These are phyloP conservation scores for Bombylius discolor DNA, from an alignment of 2,888 invertebrate species.

Conservation along the genomic window DNA sequence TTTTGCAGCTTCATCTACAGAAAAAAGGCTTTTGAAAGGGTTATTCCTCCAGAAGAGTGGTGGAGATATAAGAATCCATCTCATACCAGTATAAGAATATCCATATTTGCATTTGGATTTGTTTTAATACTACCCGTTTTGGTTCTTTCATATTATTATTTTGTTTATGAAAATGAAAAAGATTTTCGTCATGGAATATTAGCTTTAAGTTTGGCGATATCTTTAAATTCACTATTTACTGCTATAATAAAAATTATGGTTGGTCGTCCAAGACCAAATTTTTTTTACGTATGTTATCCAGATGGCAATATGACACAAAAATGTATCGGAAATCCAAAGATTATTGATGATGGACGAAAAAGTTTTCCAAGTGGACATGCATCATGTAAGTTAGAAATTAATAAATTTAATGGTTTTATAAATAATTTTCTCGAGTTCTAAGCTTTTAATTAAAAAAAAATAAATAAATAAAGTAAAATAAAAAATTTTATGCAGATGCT, in stretches of 20 bases:
- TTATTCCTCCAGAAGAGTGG: conserved; percentile 4
- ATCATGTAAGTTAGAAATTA: conserved; percentile 40
- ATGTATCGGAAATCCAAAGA: conserved; percentile 50
- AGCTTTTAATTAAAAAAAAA: not conserved
- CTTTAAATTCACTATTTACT: not conserved
- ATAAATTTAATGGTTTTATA: not conserved
- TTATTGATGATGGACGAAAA: conserved; percentile 57
- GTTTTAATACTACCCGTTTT: not conserved
- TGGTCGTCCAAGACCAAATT: conserved; percentile 60
- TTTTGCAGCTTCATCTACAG: not conserved
- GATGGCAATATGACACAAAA: conserved; percentile 45
- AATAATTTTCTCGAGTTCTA: not conserved
- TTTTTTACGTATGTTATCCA: conserved; percentile 65
- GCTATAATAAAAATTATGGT: not conserved
- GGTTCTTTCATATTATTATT: not conserved
- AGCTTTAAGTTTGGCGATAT: not conserved
- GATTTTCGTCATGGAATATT: not conserved
- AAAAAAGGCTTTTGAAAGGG: not conserved
- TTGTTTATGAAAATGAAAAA: not conserved
- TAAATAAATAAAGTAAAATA: too few relatives aligned
- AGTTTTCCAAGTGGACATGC: conserved; percentile 77
- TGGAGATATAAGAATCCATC: not conserved
- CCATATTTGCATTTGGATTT: not conserved
- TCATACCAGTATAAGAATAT: not conserved
- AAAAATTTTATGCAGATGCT: conserved; percentile 41